A percentile compares a stretch with the other conserved stretches of the same genome.
Conservation (phyloP, 30 jellyfish, hydroid and myxozoan genomes). For the Calvadosia cruxmelitensis region DNA sequence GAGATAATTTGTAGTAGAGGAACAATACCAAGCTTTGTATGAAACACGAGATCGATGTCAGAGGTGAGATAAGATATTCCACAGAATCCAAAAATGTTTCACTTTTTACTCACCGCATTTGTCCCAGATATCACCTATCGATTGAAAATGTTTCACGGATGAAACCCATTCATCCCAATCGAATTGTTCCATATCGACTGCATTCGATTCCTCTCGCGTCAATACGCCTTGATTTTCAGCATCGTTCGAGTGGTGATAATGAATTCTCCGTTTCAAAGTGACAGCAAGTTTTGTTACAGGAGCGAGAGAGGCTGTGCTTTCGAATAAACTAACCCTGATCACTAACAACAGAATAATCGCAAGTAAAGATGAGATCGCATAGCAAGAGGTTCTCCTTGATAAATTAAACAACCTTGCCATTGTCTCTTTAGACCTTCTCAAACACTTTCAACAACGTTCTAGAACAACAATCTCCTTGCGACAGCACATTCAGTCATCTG, state of each 20-base stretch:
- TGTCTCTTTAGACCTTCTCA: no score
- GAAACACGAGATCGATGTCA: no score
- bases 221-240: not conserved
- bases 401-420: not conserved
- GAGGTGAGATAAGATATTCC: no score
- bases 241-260: not conserved
- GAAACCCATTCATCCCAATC: constrained; percentile 80
- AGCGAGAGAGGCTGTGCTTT: not conserved
- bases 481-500: no score
- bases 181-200: not conserved
- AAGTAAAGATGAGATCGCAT: not conserved
- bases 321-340: not conserved
- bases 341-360: not conserved
- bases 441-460: not conserved
- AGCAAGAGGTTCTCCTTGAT: not conserved
- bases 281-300: not conserved
- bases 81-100: no score
- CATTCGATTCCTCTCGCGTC: not conserved
- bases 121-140: constrained; percentile 72
- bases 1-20: no score
- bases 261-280: not conserved
- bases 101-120: constrained; percentile 57
- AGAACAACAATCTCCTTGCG: not conserved
- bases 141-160: constrained; percentile 31
- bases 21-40: not conserved